Evolutionary conservation across 1,140 invertebrate species (phyloP), one percentile per base, ranked within the genome.

Genomic region (Drosophila albomicans): DNA sequence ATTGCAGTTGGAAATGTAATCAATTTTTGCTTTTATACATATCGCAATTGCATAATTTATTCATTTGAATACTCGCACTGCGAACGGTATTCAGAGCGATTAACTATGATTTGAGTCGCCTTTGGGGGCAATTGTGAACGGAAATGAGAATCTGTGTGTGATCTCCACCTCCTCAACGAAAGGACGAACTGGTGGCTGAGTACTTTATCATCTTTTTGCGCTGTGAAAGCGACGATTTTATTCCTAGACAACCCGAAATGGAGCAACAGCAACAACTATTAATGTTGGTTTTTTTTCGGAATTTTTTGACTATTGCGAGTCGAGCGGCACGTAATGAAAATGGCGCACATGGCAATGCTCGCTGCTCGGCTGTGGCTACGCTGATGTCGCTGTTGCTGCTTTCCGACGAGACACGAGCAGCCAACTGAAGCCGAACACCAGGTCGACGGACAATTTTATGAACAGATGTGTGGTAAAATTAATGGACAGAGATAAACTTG

Each of bases 381-480:
- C 30, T 28, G 57, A 25, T 7, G 48, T 25, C 10, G 61, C 30
- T 25, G 57, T 15, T 45, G 66, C 16, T 64, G 73, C 46, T 45
- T 30, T 8, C 54, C 56, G 62, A 72, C 25, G 63, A 16, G 43
- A 69, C 64, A 73, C 85, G 78, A 76, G 65, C 70, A 58, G 5
- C 57, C 43, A 64, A 88, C 80, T 89, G 81, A 88, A 71, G 71
- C 85, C 85, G 85, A 88, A 72, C 66, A 66, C 51, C 78, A 81
- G 78, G 61, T 78, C 78, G 81, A 74, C 82, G 67, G 82, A 82
- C 85, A 89, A 88, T 88, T 89, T 88, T 88, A 85, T 88, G 85
- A 88, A 88, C 85, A 88, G 85, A 88, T 88, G 85, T 88, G 85
- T 74, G 84, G 84, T 89, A 89, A 88, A 89, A 88, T 88, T 88